Percentiles rank a stretch among this genome's conserved stretches.
These are phyloP conservation scores for Eulithis prunata DNA, from an alignment of 2,888 invertebrate species.

Conservation along the genomic window DNA sequence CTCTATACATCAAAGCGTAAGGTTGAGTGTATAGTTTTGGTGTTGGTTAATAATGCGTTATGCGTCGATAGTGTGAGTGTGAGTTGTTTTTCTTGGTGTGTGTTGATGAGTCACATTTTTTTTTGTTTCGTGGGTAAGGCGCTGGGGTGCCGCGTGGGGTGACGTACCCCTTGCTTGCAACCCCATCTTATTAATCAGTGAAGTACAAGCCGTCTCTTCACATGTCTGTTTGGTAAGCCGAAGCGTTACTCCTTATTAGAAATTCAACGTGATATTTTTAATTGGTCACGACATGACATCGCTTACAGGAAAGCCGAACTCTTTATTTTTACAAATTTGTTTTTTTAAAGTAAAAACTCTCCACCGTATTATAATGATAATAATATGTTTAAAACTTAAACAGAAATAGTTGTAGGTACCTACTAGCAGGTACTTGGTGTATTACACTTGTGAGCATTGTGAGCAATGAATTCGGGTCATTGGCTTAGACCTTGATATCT, in stretches of 20 bases:
- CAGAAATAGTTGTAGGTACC: no score
- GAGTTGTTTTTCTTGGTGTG: constrained; percentile 74
- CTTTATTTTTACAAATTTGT: not conserved
- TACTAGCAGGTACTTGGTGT: no score
- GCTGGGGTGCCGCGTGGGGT: constrained; percentile 78
- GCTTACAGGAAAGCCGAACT: not conserved
- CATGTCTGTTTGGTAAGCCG: constrained; percentile 74
- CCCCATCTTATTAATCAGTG: constrained; percentile 85
- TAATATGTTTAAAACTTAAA: no score
- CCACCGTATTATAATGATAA: no score
- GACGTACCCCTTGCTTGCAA: constrained; percentile 81
- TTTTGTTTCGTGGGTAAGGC: constrained; percentile 85
- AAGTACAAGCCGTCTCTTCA: constrained; percentile 82
- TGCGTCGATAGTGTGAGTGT: constrained; percentile 52
- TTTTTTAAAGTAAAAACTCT: no score
- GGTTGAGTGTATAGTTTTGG: constrained; percentile 67
- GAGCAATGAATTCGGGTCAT: no score
- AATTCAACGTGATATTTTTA: constrained; percentile 52
- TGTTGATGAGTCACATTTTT: constrained; percentile 85
- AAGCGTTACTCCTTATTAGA: constrained; percentile 73
- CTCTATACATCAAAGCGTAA: constrained; percentile 66
- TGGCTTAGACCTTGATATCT: no score
- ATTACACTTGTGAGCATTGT: no score
- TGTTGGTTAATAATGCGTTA: constrained; percentile 57
- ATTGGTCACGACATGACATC: constrained; percentile 37